Evolutionary conservation across 2,888 invertebrate species (phyloP).

Genomic region (Standfussiana lucernea): DNA sequence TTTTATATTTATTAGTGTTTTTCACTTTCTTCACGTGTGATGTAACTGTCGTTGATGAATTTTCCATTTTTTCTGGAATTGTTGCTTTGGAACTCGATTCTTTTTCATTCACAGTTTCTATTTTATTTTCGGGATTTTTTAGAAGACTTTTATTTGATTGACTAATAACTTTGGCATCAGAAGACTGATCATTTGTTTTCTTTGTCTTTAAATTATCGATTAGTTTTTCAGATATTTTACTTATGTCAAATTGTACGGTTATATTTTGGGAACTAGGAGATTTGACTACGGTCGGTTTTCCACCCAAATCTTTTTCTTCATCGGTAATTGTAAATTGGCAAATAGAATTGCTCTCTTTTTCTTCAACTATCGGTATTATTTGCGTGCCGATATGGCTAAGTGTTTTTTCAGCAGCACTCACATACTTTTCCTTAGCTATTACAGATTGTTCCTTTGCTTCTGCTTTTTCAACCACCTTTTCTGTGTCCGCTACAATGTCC

Average conservation of each 20-base stretch:
- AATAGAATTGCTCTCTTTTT: slow-evolving; percentile 1
- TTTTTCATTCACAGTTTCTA: background rate
- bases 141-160: background rate
- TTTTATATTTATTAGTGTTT: slow-evolving; percentile 46
- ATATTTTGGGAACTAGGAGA: slow-evolving; percentile 12
- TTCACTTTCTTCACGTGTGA: slow-evolving; percentile 46
- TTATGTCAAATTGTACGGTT: slow-evolving; percentile 29
- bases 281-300: background rate
- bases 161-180: slow-evolving; percentile 11
- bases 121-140: slow-evolving; percentile 2
- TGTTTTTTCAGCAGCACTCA: slow-evolving; percentile 34
- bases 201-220: slow-evolving; percentile 23
- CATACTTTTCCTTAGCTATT: slow-evolving; percentile 1
- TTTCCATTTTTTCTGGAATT: background rate
- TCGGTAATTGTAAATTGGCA: background rate
- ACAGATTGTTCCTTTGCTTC: slow-evolving; percentile 3
- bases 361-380: slow-evolving; percentile 31
- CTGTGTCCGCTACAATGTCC: background rate
- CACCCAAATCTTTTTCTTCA: background rate
- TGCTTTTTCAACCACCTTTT: background rate
- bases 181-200: background rate
- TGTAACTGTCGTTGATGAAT: background rate
- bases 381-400: slow-evolving; percentile 30
- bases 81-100: background rate
- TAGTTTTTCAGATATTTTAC: slow-evolving; percentile 34